Conservation (phyloP, 2,888 invertebrate genomes). For the Chironomus riparius region DNA sequence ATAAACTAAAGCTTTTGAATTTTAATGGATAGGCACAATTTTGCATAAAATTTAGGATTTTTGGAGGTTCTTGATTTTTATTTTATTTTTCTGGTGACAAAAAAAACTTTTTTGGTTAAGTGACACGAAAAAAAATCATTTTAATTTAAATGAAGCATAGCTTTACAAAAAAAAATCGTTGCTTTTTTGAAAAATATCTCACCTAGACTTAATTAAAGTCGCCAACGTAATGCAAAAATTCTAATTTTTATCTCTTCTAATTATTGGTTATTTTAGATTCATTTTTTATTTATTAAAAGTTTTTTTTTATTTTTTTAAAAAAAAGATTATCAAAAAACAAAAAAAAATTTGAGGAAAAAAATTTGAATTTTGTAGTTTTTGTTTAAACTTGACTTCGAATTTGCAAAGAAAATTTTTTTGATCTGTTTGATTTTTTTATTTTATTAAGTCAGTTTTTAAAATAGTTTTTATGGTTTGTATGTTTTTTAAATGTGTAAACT, state of each 20-base stretch:
- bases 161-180: neutral
- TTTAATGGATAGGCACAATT: too few relatives aligned
- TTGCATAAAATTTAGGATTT: neutral
- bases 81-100: neutral
- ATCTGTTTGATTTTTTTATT: neutral
- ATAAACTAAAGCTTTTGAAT: too few relatives aligned
- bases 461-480: neutral
- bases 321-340: neutral
- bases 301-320: neutral
- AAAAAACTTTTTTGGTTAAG: neutral
- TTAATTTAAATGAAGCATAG: neutral
- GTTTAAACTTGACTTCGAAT: too few relatives aligned
- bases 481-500: slow-evolving; percentile 29
- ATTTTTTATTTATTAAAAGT: neutral
- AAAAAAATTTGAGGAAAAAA: neutral
- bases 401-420: neutral
- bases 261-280: neutral
- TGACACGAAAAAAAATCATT: neutral
- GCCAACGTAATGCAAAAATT: neutral
- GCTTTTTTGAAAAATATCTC: neutral
- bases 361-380: too few relatives aligned
- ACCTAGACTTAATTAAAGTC: neutral
- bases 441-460: neutral
- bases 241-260: neutral
- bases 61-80: neutral